Evolutionary conservation across 2,113 vertebrate genomes (phyloP).

Genomic region (Ageneiosus marmoratus): DNA sequence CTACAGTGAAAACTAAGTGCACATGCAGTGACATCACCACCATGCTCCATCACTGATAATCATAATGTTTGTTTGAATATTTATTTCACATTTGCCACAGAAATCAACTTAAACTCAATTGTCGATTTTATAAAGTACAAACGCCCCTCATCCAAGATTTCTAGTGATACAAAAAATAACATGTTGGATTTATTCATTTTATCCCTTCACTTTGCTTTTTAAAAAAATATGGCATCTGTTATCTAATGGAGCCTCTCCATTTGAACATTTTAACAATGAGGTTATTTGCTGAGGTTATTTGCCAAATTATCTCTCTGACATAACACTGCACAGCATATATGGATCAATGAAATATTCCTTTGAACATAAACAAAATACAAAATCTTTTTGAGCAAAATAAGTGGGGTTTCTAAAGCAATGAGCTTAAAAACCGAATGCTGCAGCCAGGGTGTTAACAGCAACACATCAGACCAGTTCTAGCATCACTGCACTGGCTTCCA

Average conservation of each 20-base stretch:
- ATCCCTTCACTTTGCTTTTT: background rate
- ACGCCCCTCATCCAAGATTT: background rate
- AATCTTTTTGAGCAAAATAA: conserved; percentile 6
- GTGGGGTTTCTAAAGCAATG: conserved; percentile 12
- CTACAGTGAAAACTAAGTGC: background rate
- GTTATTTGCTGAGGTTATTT: background rate
- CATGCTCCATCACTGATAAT: background rate
- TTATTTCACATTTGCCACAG: background rate
- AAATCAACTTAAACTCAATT: background rate
- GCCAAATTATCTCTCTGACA: conserved; percentile 21
- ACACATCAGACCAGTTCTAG: too few relatives aligned
- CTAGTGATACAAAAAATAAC: background rate
- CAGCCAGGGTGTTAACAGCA: too few relatives aligned
- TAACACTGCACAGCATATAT: background rate
- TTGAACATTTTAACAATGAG: background rate
- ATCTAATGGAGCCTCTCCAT: background rate
- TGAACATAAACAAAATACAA: background rate
- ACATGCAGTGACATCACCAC: background rate
- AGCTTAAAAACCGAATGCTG: too few relatives aligned
- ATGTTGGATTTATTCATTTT: background rate
- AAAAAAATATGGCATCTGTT: background rate
- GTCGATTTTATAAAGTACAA: background rate
- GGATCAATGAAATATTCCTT: conserved; percentile 2
- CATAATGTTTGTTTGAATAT: conserved; percentile 3
- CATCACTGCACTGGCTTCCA: too few relatives aligned